Conservation (phyloP, 2,888 invertebrate species). For the Rhamnusium bicolor region DNA sequence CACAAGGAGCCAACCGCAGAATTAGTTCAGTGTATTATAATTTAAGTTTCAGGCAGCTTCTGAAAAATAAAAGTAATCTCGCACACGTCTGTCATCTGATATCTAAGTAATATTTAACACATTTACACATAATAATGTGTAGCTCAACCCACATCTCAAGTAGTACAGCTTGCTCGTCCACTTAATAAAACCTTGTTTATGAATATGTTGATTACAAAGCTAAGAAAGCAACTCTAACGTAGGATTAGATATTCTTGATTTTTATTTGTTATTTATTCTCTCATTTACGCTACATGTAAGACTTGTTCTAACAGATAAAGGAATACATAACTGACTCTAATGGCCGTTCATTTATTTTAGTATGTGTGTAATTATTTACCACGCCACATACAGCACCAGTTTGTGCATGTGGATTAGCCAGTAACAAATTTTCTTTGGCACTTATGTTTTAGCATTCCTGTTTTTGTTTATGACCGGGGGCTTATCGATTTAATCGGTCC, state of each 20-base stretch:
- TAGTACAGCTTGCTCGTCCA: background rate
- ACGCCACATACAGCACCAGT: no score
- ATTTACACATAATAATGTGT: background rate
- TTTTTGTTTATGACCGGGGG: no score
- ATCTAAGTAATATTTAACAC: background rate
- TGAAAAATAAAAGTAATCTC: background rate
- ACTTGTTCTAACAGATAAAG: no score
- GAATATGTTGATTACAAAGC: slow-evolving; percentile 1
- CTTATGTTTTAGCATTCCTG: no score
- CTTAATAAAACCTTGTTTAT: slow-evolving; percentile 13
- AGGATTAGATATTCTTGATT: slow-evolving; percentile 5
- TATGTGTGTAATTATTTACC: no score
- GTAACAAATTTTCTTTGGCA: no score
- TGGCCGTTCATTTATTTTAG: no score
- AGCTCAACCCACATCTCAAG: background rate
- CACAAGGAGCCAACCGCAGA: no score
- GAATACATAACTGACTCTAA: no score
- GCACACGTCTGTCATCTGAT: background rate
- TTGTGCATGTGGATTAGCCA: no score
- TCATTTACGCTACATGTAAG: slow-evolving; percentile 5
- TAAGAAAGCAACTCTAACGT: background rate
- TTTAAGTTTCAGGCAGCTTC: background rate
- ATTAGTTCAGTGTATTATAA: background rate
- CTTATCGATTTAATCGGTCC: no score
- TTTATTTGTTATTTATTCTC: slow-evolving; percentile 1